Conservation (phyloP, 2,797 vertebrate species). For the Tangara arthus region DNA sequence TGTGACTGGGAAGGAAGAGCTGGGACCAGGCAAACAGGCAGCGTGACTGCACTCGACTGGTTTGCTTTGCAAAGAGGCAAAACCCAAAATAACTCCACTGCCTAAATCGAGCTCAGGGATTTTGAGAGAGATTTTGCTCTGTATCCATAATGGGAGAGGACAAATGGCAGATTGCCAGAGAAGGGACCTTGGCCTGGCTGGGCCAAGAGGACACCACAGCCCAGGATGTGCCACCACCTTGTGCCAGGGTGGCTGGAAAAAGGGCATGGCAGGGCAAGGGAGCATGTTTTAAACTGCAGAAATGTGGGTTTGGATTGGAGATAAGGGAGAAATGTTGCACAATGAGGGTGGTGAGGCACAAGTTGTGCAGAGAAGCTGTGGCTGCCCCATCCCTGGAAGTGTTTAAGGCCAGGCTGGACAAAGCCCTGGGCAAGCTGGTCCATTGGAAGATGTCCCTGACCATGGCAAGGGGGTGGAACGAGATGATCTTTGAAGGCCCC, state of each 20-base stretch:
- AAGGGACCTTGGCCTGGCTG: not conserved
- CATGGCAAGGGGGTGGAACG: accelerated
- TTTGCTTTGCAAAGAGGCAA: slow-evolving; percentile 26
- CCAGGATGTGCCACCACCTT: not conserved
- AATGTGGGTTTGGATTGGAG: not conserved
- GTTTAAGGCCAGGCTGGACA: accelerated
- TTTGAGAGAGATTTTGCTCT: not conserved
- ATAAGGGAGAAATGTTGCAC: not conserved
- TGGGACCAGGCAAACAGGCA: not conserved
- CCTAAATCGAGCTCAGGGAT: not conserved
- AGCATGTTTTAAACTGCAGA: not conserved
- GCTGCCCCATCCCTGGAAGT: not conserved
- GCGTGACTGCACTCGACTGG: not conserved
- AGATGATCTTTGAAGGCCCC: not conserved
- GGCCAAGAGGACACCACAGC: not conserved
- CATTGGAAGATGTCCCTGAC: not conserved
- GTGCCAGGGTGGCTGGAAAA: not conserved
- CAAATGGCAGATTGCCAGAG: not conserved
- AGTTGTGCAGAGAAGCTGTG: not conserved
- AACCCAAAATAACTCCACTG: not conserved
- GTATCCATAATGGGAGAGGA: accelerated
- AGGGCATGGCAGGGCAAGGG: not conserved
- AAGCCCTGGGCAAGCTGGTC: not conserved
- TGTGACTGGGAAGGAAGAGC: not conserved
- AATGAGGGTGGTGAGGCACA: not conserved